A percentile compares a stretch with the other conserved stretches of the same genome.
phyloP scores from a whole-genome alignment of 1,140 invertebrate genomes.

The Plodia interpunctella region DNA sequence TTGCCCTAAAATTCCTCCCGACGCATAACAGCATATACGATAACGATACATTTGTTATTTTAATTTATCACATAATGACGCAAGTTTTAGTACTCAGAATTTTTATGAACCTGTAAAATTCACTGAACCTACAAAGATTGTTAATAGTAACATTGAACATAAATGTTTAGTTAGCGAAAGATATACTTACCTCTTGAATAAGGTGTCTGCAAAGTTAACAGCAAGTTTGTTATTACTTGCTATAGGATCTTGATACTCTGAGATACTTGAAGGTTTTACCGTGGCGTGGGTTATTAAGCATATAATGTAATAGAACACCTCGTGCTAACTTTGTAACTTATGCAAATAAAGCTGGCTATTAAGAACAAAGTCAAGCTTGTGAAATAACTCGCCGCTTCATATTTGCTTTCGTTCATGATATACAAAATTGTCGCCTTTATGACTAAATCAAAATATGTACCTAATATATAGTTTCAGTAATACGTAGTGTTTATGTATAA shows the following conservation, averaged over 20 bases:
- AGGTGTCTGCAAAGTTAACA: conserved; percentile 3
- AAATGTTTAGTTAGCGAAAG: conserved; percentile 1
- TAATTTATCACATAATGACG: too few relatives aligned
- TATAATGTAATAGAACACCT: conserved; percentile 1
- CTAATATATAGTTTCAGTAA: too few relatives aligned
- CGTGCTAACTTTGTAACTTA: conserved; percentile 2
- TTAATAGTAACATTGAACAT: not conserved
- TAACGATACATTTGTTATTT: too few relatives aligned
- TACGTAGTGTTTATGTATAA: too few relatives aligned
- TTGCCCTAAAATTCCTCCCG: too few relatives aligned
- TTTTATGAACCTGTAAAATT: not conserved
- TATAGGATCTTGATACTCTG: conserved; percentile 7
- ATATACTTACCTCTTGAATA: not conserved
- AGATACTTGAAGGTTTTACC: conserved; percentile 1
- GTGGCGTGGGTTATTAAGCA: conserved; percentile 2
- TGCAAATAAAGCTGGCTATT: conserved; percentile 4
- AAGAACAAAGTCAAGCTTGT: not conserved
- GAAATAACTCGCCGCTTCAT: not conserved
- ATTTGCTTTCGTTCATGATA: not conserved
- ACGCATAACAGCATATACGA: too few relatives aligned
- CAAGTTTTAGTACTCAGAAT: not conserved
- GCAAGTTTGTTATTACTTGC: conserved; percentile 9
- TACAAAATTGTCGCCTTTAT: not conserved
- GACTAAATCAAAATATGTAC: too few relatives aligned
- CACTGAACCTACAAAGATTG: not conserved